These are phyloP conservation scores for Liasis olivaceus DNA, from an alignment of 2,797 vertebrate species.

Conservation along the genomic window DNA sequence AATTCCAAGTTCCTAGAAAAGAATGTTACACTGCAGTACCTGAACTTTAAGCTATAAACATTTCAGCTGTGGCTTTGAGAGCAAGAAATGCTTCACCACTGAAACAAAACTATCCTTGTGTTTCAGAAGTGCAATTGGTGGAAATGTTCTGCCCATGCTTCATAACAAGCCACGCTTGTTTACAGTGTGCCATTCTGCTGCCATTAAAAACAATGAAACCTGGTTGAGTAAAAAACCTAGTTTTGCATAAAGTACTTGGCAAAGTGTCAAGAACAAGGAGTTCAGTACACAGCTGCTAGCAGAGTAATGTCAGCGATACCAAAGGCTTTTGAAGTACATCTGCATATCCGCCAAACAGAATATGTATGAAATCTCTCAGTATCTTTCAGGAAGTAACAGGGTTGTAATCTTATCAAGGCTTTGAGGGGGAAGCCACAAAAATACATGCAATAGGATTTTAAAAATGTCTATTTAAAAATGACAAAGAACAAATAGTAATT, in stretches of 20 bases:
- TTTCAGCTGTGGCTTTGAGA: conserved; percentile 56
- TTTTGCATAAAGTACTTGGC: conserved; percentile 76
- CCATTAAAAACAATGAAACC: conserved; percentile 66
- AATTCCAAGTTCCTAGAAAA: conserved; percentile 93
- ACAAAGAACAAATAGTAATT: conserved; percentile 8
- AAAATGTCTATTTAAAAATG: conserved; percentile 31
- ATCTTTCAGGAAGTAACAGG: conserved; percentile 69
- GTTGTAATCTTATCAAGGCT: conserved; percentile 64
- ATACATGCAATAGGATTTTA: conserved; percentile 41
- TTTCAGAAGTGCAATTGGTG: conserved; percentile 55
- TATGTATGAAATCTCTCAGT: conserved; percentile 10
- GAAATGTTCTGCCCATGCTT: conserved; percentile 59
- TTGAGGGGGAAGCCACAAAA: conserved; percentile 58
- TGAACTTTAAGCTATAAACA: conserved; percentile 69
- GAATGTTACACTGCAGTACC: conserved; percentile 73
- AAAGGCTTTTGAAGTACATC: conserved; percentile 63
- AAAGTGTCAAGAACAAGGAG: conserved; percentile 76
- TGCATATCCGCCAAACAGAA: conserved; percentile 59
- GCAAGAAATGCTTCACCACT: conserved; percentile 46
- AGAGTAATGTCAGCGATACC: conserved; percentile 68
- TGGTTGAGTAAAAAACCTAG: conserved; percentile 67
- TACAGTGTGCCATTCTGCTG: conserved; percentile 51
- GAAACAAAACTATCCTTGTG: conserved; percentile 57
- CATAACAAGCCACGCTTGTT: conserved; percentile 66
- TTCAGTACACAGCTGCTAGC: conserved; percentile 73